Conservation (phyloP, 2,888 invertebrate genomes). For the Serrognathus titanus region DNA sequence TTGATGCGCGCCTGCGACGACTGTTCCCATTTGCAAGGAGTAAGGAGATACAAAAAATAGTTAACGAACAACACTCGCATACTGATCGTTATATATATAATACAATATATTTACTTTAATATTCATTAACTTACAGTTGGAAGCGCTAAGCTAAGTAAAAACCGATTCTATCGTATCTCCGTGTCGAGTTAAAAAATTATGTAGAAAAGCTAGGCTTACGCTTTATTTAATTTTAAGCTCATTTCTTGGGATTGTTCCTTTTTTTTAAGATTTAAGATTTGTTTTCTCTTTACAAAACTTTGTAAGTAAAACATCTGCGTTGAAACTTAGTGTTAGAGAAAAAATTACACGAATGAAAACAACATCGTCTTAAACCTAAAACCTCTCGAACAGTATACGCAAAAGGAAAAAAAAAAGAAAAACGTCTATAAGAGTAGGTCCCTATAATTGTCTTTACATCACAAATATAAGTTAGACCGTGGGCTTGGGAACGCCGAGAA, state of each 20-base stretch:
- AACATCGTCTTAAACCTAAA: background rate
- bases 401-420: background rate
- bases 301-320: no score
- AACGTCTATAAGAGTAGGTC: background rate
- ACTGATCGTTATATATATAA: background rate
- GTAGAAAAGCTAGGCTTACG: slow-evolving; percentile 34
- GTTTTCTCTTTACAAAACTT: background rate
- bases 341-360: no score
- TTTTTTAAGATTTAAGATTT: slow-evolving; percentile 12
- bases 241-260: slow-evolving; percentile 30
- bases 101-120: slow-evolving; percentile 3
- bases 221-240: slow-evolving; percentile 35
- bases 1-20: background rate
- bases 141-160: slow-evolving; percentile 23
- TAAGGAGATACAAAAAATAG: background rate
- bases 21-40: slow-evolving; percentile 4
- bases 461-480: background rate
- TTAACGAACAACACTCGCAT: background rate
- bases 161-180: slow-evolving; percentile 6
- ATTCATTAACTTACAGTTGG: slow-evolving; percentile 17
- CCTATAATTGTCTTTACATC: slow-evolving; percentile 11
- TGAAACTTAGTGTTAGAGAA: background rate
- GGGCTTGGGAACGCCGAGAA: no score
- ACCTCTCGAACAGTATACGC: background rate
- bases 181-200: slow-evolving; percentile 35